phyloP scores from a whole-genome alignment of 2,113 vertebrate species.

The Pseudorhombus dupliciocellatus region DNA sequence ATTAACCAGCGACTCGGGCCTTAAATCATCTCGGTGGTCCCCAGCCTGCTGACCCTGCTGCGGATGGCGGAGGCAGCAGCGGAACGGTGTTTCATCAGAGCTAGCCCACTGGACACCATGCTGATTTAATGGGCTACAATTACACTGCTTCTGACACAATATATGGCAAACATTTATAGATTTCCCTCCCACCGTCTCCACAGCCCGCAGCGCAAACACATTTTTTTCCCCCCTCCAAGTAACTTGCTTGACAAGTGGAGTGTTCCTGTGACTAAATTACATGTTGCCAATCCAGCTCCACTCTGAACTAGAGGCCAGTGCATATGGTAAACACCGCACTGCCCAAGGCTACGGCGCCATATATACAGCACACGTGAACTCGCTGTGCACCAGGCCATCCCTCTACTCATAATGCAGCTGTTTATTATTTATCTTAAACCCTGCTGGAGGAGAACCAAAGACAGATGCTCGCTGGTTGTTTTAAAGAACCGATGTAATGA shows the following conservation, averaged over 20 bases:
- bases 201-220: constrained; percentile 30
- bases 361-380: background rate
- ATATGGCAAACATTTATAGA: constrained; percentile 71
- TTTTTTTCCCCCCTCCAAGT: constrained; percentile 3
- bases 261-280: constrained; percentile 44
- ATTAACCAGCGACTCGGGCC: constrained; percentile 64
- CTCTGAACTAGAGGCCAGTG: constrained; percentile 18
- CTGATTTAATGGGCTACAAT: constrained; percentile 75
- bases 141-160: constrained; percentile 71
- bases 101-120: constrained; percentile 54
- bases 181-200: constrained; percentile 55
- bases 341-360: constrained; percentile 20
- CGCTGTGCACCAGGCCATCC: background rate
- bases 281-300: constrained; percentile 25
- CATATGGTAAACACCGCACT: constrained; percentile 23
- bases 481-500: constrained; percentile 38
- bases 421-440: constrained; percentile 32
- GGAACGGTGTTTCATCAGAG: constrained; percentile 60
- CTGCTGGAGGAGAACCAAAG: constrained; percentile 3
- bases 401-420: constrained; percentile 1
- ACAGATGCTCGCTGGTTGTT: constrained; percentile 9
- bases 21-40: constrained; percentile 69
- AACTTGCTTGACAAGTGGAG: constrained; percentile 23
- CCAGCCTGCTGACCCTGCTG: constrained; percentile 68
- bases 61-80: constrained; percentile 55